Percentiles rank a stretch among this genome's conserved stretches.
These are phyloP conservation scores for Heliopora coerulea DNA, from an alignment of 92 coral and sea anemone genomes.

Conservation along the genomic window DNA sequence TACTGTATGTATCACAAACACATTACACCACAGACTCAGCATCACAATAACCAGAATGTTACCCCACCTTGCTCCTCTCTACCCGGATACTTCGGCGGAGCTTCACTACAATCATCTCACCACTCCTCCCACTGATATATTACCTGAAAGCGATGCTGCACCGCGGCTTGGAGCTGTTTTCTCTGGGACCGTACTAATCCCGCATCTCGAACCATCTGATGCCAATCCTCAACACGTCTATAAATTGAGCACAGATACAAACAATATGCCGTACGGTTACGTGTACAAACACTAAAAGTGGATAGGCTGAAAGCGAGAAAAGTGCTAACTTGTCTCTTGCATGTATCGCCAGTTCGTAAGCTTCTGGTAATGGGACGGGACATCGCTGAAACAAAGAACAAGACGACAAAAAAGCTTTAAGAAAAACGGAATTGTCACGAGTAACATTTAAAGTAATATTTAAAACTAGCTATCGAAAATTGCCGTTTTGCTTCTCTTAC, in stretches of 20 bases:
- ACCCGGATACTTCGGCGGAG: not conserved
- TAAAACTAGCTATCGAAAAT: no score
- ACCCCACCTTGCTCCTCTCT: no score
- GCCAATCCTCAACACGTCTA: constrained; percentile 64
- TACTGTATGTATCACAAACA: no score
- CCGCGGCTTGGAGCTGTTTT: constrained; percentile 83
- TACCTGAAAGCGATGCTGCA: constrained; percentile 95
- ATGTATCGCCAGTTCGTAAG: constrained; percentile 77
- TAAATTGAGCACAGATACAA: not conserved
- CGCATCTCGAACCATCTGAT: constrained; percentile 75
- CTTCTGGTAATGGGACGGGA: constrained; percentile 82
- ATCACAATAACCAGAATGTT: not conserved
- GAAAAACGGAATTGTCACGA: not conserved
- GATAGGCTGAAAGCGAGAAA: not conserved
- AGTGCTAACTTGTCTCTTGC: constrained; percentile 73
- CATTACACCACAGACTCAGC: no score
- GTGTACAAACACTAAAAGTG: no score
- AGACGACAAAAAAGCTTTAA: not conserved
- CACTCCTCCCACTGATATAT: not conserved
- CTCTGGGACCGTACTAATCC: constrained; percentile 65
- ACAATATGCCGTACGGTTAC: no score
- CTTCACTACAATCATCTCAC: not conserved
- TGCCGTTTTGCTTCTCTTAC: constrained; percentile 18
- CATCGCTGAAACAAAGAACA: constrained; percentile 55
- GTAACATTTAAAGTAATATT: no score